Conservation (phyloP, 1,140 invertebrate genomes). For the Heterodera schachtii region DNA sequence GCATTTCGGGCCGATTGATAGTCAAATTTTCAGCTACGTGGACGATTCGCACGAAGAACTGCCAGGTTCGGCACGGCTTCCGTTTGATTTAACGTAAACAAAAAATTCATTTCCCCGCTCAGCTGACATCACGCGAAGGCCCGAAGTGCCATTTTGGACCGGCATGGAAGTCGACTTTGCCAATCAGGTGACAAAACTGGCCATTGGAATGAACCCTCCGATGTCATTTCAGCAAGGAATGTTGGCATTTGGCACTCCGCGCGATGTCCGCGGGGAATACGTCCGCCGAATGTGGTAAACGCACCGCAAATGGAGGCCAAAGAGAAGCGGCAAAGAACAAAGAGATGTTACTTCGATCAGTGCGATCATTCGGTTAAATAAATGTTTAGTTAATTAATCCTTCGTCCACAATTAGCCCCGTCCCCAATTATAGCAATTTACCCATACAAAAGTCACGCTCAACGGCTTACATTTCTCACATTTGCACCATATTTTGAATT, state of each 20-base stretch:
- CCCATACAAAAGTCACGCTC: not conserved
- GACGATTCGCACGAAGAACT: conserved; percentile 64
- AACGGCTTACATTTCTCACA: not conserved
- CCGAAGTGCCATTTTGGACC: conserved; percentile 65
- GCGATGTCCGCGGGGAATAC: conserved; percentile 64
- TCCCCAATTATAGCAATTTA: too few relatives aligned
- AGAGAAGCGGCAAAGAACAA: not conserved
- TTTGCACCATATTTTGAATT: not conserved
- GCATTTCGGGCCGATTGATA: not conserved
- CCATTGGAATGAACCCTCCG: too few relatives aligned
- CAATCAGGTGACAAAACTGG: conserved; percentile 46
- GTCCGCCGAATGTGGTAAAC: conserved; percentile 62
- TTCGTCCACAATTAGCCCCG: too few relatives aligned
- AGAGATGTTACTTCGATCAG: not conserved
- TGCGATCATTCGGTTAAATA: too few relatives aligned
- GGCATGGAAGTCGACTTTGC: conserved; percentile 64
- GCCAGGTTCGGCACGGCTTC: conserved; percentile 30
- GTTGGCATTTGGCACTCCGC: conserved; percentile 63
- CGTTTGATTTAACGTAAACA: not conserved
- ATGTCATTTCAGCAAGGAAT: conserved; percentile 53
- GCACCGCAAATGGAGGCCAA: not conserved
- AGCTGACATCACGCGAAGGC: conserved; percentile 60
- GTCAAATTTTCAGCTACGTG: conserved; percentile 36
- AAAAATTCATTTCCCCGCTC: not conserved
- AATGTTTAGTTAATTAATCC: not conserved